These are phyloP conservation scores for Cantharis rufa DNA, from an alignment of 2,888 invertebrate genomes.

Conservation along the genomic window DNA sequence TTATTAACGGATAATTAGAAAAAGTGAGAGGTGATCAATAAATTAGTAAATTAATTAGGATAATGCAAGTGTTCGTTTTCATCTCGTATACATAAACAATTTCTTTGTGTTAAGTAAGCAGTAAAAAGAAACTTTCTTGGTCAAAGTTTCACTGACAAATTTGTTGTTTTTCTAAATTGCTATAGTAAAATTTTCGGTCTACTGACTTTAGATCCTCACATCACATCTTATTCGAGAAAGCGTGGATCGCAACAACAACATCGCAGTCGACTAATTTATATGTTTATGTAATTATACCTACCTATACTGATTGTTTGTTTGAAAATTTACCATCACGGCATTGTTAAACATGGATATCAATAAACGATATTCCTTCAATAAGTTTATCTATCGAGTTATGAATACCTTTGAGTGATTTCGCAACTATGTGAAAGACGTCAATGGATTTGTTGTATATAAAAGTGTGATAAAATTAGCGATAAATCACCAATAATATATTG, in stretches of 20 bases:
- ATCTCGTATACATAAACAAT: not conserved
- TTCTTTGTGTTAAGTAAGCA: not conserved
- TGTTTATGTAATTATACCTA: conserved; percentile 49
- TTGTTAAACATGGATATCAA: conserved; percentile 21
- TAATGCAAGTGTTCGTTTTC: not conserved
- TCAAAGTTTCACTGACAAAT: conserved; percentile 27
- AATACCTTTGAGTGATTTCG: conserved; percentile 18
- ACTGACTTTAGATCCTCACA: conserved; percentile 29
- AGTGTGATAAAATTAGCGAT: not conserved
- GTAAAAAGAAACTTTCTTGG: conserved; percentile 12
- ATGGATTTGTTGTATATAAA: not conserved
- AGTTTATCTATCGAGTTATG: conserved; percentile 13
- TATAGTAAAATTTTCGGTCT: conserved; percentile 29
- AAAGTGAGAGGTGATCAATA: not conserved
- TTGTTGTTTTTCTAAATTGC: conserved; percentile 29
- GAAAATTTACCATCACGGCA: conserved; percentile 21
- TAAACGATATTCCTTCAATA: conserved; percentile 10
- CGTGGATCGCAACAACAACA: conserved; percentile 37
- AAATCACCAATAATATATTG: not conserved
- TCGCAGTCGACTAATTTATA: conserved; percentile 40
- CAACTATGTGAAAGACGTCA: conserved; percentile 24
- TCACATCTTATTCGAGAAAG: conserved; percentile 39
- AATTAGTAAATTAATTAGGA: not conserved
- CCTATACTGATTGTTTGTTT: conserved; percentile 36
- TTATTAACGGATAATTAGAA: not conserved